phyloP scores from a whole-genome alignment of 2,888 invertebrate genomes.

The Agelastica alni region DNA sequence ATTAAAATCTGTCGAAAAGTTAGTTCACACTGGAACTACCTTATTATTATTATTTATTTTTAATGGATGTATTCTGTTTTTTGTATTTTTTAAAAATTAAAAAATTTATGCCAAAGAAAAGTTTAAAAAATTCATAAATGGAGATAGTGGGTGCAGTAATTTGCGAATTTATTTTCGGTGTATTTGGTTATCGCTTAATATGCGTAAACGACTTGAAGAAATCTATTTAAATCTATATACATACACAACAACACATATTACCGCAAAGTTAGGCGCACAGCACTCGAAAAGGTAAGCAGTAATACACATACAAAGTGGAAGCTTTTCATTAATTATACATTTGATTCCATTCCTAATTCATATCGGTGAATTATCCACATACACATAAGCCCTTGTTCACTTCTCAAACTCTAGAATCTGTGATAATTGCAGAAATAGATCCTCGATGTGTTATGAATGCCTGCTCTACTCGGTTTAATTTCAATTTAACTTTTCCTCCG shows the following conservation, averaged over 20 bases:
- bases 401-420: conserved; percentile 36
- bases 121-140: too few relatives aligned
- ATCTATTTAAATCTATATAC: not conserved
- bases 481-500: conserved; percentile 42
- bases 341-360: conserved; percentile 37
- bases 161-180: too few relatives aligned
- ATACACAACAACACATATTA: not conserved
- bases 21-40: too few relatives aligned
- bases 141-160: too few relatives aligned
- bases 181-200: too few relatives aligned
- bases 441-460: conserved; percentile 44
- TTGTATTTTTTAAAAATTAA: too few relatives aligned
- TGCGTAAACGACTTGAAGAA: not conserved
- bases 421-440: conserved; percentile 44
- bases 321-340: conserved; percentile 38
- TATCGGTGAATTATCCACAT: conserved; percentile 42
- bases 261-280: not conserved
- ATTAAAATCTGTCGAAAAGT: too few relatives aligned
- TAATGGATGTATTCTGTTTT: too few relatives aligned
- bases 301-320: conserved; percentile 29
- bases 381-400: conserved; percentile 39
- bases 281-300: conserved; percentile 30
- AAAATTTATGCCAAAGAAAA: too few relatives aligned
- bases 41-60: too few relatives aligned
- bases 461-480: conserved; percentile 37